phyloP scores from a whole-genome alignment of 2,888 invertebrate species.

The Chloroclystis v-ata region DNA sequence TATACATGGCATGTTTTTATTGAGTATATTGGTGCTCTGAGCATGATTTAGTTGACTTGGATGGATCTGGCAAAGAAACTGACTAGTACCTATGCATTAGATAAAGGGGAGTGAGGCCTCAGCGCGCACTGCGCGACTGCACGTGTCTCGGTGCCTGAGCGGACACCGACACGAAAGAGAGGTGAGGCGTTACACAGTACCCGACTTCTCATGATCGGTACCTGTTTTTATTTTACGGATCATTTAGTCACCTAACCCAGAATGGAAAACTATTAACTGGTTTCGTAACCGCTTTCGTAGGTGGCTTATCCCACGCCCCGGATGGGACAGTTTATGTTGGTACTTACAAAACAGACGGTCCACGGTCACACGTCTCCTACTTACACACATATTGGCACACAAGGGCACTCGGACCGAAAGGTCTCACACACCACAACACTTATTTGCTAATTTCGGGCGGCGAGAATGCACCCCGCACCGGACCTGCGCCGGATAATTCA shows the following conservation, averaged over 20 bases:
- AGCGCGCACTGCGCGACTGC: constrained; percentile 25
- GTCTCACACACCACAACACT: constrained; percentile 73
- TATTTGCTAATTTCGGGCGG: constrained; percentile 41
- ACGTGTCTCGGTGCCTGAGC: constrained; percentile 61
- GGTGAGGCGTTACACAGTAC: constrained; percentile 49
- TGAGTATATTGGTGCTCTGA: constrained; percentile 10
- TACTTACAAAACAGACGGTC: constrained; percentile 73
- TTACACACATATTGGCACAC: constrained; percentile 61
- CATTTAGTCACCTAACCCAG: too few species aligned
- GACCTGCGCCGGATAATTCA: constrained; percentile 68
- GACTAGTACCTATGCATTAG: neutral
- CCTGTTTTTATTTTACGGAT: too few species aligned
- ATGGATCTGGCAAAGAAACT: neutral
- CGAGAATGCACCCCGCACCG: constrained; percentile 57
- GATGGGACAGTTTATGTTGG: constrained; percentile 43
- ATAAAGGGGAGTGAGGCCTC: neutral
- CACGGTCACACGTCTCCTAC: constrained; percentile 70
- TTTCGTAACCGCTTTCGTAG: constrained; percentile 4
- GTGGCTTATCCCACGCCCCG: constrained; percentile 41
- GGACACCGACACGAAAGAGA: constrained; percentile 44
- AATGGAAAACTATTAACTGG: neutral
- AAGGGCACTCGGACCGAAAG: constrained; percentile 68
- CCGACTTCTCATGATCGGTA: constrained; percentile 21
- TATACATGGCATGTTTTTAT: constrained; percentile 47
- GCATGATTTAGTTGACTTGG: neutral